Base-by-base conservation (phyloP, 2,797 vertebrate genomes). In the Momotus momota region DNA sequence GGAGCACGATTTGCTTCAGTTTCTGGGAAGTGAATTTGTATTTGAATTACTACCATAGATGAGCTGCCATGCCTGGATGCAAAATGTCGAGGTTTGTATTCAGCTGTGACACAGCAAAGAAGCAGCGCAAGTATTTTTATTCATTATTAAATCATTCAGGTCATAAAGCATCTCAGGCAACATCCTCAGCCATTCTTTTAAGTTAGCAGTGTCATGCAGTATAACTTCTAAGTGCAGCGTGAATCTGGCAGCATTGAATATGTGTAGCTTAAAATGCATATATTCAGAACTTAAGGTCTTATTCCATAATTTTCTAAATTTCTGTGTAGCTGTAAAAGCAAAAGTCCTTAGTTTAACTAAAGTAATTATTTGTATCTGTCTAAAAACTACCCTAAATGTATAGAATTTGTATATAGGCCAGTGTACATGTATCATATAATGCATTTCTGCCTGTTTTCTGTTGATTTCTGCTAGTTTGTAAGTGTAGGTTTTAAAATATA, bases 341-440 rank as follows among this genome's bases (percentile, higher is more conserved):
- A 72, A 70, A 51, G 1, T 26, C 38, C 19, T 65, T 33, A 31
- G 17, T 79, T 84, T 82, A 75, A 41, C 27, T 58, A 6, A 43
- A 73, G 14, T 18, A 66, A 35, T 33, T 74, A 21, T 46, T 71
- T 0, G 0, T 54, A 12, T 45, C 82, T 66, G 3, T 49, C 43
- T 73, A 45, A 81, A 88, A 89, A 16, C 8, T 60, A 40, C 14
- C 1, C 2, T 4, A 21, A 71, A 26, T 49, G 43, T 40, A 66
- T 17, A 10, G 23, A 35, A 41, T 33, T 79, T 51, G 4, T n/a
- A 41, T 33, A 8, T 35, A 51, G 18, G 4, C 14, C 20, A 61
- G 7, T 40, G 35, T 31, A n/a, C 6, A 21, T 5, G 2, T 52
- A 46, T 19, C 0, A 61, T 0, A 0, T 31, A 35, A 62, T 7